Percentiles rank a stretch among this genome's conserved stretches.
These are phyloP conservation scores for Rhinella marina DNA, from an alignment of 2,797 vertebrate genomes.

Conservation along the genomic window DNA sequence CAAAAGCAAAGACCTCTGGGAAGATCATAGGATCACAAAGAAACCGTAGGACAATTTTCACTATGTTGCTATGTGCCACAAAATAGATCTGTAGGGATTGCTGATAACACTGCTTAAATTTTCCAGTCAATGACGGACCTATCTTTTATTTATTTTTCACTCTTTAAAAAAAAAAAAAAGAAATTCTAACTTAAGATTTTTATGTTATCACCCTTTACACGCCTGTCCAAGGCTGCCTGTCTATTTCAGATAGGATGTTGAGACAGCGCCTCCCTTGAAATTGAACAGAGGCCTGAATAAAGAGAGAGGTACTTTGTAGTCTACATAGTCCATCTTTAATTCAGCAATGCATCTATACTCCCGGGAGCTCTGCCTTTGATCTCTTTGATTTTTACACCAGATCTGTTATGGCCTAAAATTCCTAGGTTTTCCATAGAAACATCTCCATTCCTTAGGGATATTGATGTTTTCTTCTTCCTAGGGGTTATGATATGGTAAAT, in stretches of 20 bases:
- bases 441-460: slow-evolving; percentile 93
- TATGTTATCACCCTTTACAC: slow-evolving; percentile 67
- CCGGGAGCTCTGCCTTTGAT: slow-evolving; percentile 90
- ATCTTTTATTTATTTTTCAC: neutral
- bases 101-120: slow-evolving; percentile 22
- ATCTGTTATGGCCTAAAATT: slow-evolving; percentile 94
- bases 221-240: slow-evolving; percentile 69
- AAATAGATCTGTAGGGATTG: neutral
- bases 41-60: neutral
- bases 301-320: slow-evolving; percentile 87
- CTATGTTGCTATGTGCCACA: neutral
- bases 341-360: slow-evolving; percentile 82
- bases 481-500: slow-evolving; percentile 99
- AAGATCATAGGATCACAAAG: slow-evolving; percentile 16
- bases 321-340: slow-evolving; percentile 91
- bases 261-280: slow-evolving; percentile 77
- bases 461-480: slow-evolving; percentile 99
- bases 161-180: too few species aligned
- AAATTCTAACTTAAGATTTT: slow-evolving; percentile 24
- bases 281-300: slow-evolving; percentile 75
- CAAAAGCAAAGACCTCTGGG: slow-evolving; percentile 21
- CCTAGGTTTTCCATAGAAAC: slow-evolving; percentile 99
- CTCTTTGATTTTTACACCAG: slow-evolving; percentile 85
- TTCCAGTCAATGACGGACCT: slow-evolving; percentile 13
- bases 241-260: slow-evolving; percentile 74